A percentile compares a stretch with the other conserved stretches of the same genome.
phyloP scores from a whole-genome alignment of 2,113 vertebrate genomes.

The Oryzias javanicus region DNA sequence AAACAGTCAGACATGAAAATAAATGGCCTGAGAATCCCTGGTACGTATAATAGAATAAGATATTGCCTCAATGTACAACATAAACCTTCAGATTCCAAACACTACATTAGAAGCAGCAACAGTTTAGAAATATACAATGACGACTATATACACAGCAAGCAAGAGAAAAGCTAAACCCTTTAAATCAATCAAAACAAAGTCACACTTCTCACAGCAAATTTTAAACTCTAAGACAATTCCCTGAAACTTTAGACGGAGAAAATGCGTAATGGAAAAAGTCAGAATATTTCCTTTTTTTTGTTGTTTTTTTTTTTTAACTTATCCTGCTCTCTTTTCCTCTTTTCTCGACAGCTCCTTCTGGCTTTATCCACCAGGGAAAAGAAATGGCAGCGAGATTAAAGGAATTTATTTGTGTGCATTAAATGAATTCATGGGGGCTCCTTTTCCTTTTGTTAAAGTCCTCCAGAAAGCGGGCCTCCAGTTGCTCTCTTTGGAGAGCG shows the following conservation, averaged over 20 bases:
- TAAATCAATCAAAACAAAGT: slow-evolving; percentile 37
- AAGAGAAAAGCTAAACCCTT: slow-evolving; percentile 34
- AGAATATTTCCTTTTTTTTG: slow-evolving; percentile 25
- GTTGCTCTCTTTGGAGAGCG: slow-evolving; percentile 58
- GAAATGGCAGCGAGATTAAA: slow-evolving; percentile 72
- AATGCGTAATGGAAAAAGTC: slow-evolving; percentile 38
- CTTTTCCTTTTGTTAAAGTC: slow-evolving; percentile 55
- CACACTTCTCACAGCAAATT: slow-evolving; percentile 29
- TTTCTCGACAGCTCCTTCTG: slow-evolving; percentile 50
- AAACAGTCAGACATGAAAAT: neutral
- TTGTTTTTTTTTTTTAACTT: neutral
- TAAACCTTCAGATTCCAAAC: slow-evolving; percentile 18
- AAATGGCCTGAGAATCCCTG: slow-evolving; percentile 3
- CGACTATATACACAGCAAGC: neutral
- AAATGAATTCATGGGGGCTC: slow-evolving; percentile 62
- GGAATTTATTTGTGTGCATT: slow-evolving; percentile 64
- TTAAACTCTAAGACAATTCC: slow-evolving; percentile 44
- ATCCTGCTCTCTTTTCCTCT: slow-evolving; percentile 28
- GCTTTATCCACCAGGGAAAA: slow-evolving; percentile 43
- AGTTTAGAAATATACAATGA: slow-evolving; percentile 17
- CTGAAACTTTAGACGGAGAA: slow-evolving; percentile 38
- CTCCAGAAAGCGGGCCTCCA: slow-evolving; percentile 56
- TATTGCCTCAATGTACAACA: slow-evolving; percentile 19
- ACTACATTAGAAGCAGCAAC: slow-evolving; percentile 10
- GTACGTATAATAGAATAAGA: slow-evolving; percentile 19